Evolutionary conservation across 2,888 invertebrate genomes (phyloP), one percentile per base, ranked within the genome.

Genomic region (Cosmia trapezina): DNA sequence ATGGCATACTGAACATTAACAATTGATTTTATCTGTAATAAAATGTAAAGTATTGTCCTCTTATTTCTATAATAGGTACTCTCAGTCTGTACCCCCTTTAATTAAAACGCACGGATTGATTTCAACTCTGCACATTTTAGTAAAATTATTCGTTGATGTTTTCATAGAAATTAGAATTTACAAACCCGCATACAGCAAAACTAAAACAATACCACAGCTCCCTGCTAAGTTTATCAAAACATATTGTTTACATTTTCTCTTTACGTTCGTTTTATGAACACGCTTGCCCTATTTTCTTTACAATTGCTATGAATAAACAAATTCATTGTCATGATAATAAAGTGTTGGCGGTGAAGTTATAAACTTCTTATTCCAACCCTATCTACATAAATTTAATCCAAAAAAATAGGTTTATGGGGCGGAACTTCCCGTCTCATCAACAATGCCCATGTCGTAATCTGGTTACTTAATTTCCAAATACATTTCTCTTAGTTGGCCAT

Each of bases 381-480:
- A 93, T 92, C 84, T 81, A 90, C 88, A 94, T 94, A 94, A 94
- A 93, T 94, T 92, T 87, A 86, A 87, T 87, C 87, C 88, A 70
- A 88, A 92, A 93, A 93, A 94, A 93, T 93, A 92, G 91, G 90
- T 94, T 94, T 94, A 94, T 93, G 91, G 90, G 79, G 84, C 84
- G 85, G 81, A 90, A 89, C 87, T 93, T 93, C 89, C 92, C 88
- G 87, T 90, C 89, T 91, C 92, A 93, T 93, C 92, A 92, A 93
- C 92, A 93, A 92, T 92, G 91, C 90, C 91, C 86, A 90, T 89
- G 89, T 89, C 90, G 91, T 94, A 94, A 92, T 91, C 90, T 91
- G 90, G 92, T 92, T 92, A 93, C 93, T 93, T 94, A 93, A 94
- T 93, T 94, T 91, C 90, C 91, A 93, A 91, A 94, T 92, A 93